Evolutionary conservation across 2,113 vertebrate species (phyloP).

Genomic region (Rhodinocichla rosea): DNA sequence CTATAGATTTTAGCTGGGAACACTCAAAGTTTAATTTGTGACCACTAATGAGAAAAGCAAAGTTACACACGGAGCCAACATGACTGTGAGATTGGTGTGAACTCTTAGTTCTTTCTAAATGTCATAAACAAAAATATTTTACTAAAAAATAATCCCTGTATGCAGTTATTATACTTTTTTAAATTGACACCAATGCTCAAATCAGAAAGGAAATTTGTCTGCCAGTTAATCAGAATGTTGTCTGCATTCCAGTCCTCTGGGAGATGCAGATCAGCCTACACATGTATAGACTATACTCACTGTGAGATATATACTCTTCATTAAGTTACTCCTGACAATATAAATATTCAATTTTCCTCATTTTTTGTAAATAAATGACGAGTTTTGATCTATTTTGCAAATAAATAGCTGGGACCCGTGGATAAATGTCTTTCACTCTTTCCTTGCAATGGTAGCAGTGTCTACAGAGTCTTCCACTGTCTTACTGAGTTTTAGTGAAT

Average conservation of each 20-base stretch:
- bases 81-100: background rate
- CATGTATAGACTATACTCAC: background rate
- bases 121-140: background rate
- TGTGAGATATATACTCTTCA: background rate
- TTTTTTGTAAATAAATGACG: background rate
- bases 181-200: background rate
- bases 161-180: background rate
- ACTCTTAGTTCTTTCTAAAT: background rate
- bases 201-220: background rate
- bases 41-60: background rate
- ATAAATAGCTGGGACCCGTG: background rate
- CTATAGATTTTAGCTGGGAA: background rate
- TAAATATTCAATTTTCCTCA: background rate
- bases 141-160: background rate
- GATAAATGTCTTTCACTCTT: background rate
- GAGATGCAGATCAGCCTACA: background rate
- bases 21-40: background rate
- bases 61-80: background rate
- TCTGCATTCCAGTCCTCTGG: background rate
- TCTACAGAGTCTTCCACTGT: background rate
- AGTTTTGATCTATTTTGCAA: background rate
- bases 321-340: background rate
- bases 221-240: background rate
- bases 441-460: background rate
- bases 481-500: background rate